phyloP scores from a whole-genome alignment of 2,797 vertebrate species.

The Tapera naevia region DNA sequence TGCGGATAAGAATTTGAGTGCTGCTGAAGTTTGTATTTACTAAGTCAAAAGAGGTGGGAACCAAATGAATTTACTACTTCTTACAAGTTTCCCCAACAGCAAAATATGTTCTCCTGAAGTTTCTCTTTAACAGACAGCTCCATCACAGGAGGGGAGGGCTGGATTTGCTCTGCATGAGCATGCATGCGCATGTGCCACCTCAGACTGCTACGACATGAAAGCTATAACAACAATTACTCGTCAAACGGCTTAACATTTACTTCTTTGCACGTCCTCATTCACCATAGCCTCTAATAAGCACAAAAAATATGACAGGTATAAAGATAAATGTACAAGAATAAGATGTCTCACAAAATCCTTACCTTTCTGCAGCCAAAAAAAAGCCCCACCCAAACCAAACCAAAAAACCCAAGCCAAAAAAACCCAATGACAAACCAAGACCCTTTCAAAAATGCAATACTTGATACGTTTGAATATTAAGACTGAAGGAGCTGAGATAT shows the following conservation, averaged over 20 bases:
- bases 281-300: constrained; percentile 67
- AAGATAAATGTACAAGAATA: constrained; percentile 50
- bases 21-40: constrained; percentile 32
- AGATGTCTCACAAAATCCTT: constrained; percentile 62
- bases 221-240: constrained; percentile 48
- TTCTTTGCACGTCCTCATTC: constrained; percentile 66
- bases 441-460: constrained; percentile 83
- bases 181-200: constrained; percentile 58
- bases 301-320: constrained; percentile 29
- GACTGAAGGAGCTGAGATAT: constrained; percentile 33
- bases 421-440: constrained; percentile 31
- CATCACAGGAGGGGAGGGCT: constrained; percentile 65
- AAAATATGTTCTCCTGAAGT: constrained; percentile 51
- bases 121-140: constrained; percentile 68
- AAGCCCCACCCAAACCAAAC: not conserved
- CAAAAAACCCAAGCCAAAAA: constrained; percentile 33
- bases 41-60: constrained; percentile 52
- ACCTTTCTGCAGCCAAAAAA: constrained; percentile 71
- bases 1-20: constrained; percentile 35
- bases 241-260: constrained; percentile 65
- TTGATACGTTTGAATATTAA: constrained; percentile 67
- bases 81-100: constrained; percentile 56
- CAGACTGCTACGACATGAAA: constrained; percentile 60
- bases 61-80: constrained; percentile 50
- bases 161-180: constrained; percentile 59